A percentile compares a stretch with the other conserved stretches of the same genome.
Evolutionary conservation across 2,888 invertebrate species (phyloP).

Genomic region (Autographa gamma): DNA sequence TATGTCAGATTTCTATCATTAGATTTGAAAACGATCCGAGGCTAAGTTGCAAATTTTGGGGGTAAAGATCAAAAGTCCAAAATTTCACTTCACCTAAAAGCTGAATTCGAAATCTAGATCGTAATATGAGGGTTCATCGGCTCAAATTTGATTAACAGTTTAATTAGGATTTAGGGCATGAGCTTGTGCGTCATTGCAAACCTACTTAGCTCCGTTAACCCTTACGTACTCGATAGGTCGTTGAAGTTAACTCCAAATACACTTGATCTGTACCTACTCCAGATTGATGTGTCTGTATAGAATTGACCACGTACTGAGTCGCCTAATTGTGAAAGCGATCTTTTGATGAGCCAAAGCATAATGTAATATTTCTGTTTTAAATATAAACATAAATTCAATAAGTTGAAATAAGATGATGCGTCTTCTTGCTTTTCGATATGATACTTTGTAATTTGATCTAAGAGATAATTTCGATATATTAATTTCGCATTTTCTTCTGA

Average conservation of each 20-base stretch:
- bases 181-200: background rate
- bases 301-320: background rate
- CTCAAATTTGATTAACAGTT: constrained; percentile 1
- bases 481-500: no score
- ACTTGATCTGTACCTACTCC: background rate
- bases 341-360: no score
- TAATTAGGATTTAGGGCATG: background rate
- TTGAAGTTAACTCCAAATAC: background rate
- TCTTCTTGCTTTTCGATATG: no score
- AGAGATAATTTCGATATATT: no score
- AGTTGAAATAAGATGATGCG: no score
- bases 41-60: background rate
- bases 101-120: background rate
- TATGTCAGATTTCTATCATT: background rate
- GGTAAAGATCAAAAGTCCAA: background rate
- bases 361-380: no score
- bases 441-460: no score
- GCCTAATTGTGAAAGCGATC: no score
- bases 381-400: no score
- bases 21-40: background rate
- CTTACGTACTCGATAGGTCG: background rate
- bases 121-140: background rate
- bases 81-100: background rate
- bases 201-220: constrained; percentile 1
- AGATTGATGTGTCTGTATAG: background rate